These are phyloP conservation scores for Cisticola juncidis DNA, from an alignment of 2,113 vertebrate species.

Conservation along the genomic window DNA sequence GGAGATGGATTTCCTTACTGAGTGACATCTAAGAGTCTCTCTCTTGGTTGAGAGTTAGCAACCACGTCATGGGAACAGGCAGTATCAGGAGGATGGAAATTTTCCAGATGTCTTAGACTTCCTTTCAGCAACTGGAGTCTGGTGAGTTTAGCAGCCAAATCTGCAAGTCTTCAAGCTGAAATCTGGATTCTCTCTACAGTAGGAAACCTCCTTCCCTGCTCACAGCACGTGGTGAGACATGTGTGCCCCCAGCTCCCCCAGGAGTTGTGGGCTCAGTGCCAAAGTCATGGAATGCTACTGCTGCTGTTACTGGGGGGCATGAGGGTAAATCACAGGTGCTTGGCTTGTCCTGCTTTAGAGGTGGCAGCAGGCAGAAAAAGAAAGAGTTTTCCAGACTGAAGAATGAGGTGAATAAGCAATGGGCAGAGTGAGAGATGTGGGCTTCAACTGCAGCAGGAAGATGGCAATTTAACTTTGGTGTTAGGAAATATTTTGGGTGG, in stretches of 20 bases:
- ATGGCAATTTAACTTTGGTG: background rate
- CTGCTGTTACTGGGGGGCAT: background rate
- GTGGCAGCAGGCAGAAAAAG: background rate
- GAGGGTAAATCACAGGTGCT: background rate
- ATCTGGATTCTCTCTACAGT: background rate
- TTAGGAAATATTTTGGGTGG: background rate
- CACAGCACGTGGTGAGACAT: accelerated
- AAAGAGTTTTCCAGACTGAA: background rate
- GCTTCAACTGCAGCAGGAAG: background rate
- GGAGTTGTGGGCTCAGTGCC: background rate
- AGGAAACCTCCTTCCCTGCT: background rate
- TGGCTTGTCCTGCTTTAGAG: background rate
- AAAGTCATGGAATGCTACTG: background rate
- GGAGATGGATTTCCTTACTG: background rate
- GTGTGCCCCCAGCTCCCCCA: background rate
- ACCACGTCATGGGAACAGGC: background rate
- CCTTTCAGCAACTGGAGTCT: background rate
- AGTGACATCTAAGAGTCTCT: background rate
- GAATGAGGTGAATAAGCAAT: background rate
- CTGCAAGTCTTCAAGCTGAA: background rate
- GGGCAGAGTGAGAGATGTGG: background rate
- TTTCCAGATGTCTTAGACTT: background rate
- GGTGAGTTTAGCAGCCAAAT: background rate
- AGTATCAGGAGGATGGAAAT: background rate
- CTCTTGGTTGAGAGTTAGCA: background rate